phyloP scores from a whole-genome alignment of 2,797 vertebrate species.

The Hydrocynus forskahlii region DNA sequence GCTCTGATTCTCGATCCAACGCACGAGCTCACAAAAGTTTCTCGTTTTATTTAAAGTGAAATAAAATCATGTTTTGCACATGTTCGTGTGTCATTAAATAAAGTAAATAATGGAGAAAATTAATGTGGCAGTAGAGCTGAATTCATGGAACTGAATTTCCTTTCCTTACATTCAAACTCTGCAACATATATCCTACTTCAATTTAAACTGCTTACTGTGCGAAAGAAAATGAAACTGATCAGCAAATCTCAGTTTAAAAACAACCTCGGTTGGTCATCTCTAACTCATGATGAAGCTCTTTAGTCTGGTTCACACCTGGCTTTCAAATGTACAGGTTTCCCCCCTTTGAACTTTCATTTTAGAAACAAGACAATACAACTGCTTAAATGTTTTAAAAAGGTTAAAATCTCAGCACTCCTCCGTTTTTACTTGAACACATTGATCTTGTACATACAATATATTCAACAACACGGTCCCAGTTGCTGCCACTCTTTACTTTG shows the following conservation, averaged over 20 bases:
- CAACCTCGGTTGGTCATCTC: background rate
- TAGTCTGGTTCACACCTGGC: constrained; percentile 14
- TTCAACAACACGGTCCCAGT: constrained; percentile 21
- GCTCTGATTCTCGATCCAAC: background rate
- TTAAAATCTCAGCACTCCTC: constrained; percentile 36
- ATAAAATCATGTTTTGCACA: constrained; percentile 2
- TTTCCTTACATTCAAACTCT: constrained; percentile 29
- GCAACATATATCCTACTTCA: constrained; percentile 26
- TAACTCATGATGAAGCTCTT: constrained; percentile 24
- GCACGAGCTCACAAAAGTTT: constrained; percentile 24
- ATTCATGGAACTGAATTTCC: constrained; percentile 43
- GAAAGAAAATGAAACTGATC: constrained; percentile 24
- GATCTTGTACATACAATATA: constrained; percentile 24
- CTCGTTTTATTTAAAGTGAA: constrained; percentile 18
- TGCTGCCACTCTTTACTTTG: background rate
- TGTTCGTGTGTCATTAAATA: background rate
- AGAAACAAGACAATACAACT: constrained; percentile 48
- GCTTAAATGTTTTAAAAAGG: constrained; percentile 45
- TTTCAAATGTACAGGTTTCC: constrained; percentile 41
- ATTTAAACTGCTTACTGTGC: constrained; percentile 34
- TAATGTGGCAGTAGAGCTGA: constrained; percentile 27
- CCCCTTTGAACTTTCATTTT: constrained; percentile 11
- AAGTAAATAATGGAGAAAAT: constrained; percentile 22
- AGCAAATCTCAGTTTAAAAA: constrained; percentile 15
- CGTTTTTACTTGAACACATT: constrained; percentile 38